Evolutionary conservation across 2,888 invertebrate genomes (phyloP).

Genomic region (Drosophila parthenogenetica): DNA sequence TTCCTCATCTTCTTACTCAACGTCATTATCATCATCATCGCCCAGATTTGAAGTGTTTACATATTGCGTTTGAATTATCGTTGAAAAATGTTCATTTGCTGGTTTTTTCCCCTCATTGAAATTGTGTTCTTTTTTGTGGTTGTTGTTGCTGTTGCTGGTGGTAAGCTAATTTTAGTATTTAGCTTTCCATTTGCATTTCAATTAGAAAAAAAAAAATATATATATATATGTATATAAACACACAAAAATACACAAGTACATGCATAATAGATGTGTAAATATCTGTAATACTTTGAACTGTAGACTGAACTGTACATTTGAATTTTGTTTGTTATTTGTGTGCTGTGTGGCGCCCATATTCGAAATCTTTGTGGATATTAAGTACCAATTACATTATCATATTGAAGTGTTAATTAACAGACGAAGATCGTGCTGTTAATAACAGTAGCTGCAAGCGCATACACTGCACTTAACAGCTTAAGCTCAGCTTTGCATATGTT

Average conservation of each 20-base stretch:
- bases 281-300: slow-evolving; percentile 23
- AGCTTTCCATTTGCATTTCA: slow-evolving; percentile 76
- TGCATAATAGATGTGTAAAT: slow-evolving; percentile 7
- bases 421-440: slow-evolving; percentile 16
- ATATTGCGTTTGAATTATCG: slow-evolving; percentile 76
- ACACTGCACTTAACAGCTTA: slow-evolving; percentile 21
- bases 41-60: slow-evolving; percentile 72
- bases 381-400: slow-evolving; percentile 15
- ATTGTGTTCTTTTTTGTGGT: slow-evolving; percentile 35
- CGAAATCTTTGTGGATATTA: slow-evolving; percentile 25
- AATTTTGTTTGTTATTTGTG: slow-evolving; percentile 29
- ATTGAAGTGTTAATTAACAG: slow-evolving; percentile 27
- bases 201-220: slow-evolving; percentile 66
- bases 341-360: slow-evolving; percentile 22
- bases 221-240: slow-evolving; percentile 34
- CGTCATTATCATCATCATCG: slow-evolving; percentile 20
- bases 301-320: slow-evolving; percentile 44
- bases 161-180: slow-evolving; percentile 78
- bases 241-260: slow-evolving; percentile 1
- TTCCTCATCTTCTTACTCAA: slow-evolving; percentile 28
- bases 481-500: slow-evolving; percentile 40
- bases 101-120: slow-evolving; percentile 54
- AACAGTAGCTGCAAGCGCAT: slow-evolving; percentile 18
- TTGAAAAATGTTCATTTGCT: slow-evolving; percentile 56
- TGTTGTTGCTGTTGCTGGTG: slow-evolving; percentile 41